These are phyloP conservation scores for Nineta flava DNA, from an alignment of 2,888 invertebrate species.

Conservation along the genomic window DNA sequence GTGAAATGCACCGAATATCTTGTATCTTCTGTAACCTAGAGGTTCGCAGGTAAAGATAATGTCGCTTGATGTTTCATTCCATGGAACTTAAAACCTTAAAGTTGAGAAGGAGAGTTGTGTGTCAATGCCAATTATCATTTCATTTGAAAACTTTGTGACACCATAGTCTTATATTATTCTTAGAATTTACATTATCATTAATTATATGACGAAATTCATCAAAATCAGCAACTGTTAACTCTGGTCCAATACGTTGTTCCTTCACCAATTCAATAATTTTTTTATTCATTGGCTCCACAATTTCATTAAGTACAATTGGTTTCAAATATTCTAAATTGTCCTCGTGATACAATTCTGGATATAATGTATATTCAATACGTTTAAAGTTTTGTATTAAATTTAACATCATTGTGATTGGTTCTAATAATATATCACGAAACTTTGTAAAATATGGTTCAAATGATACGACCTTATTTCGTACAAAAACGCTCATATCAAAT, in stretches of 20 bases:
- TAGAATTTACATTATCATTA: constrained; percentile 41
- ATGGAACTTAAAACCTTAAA: neutral
- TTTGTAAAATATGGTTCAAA: constrained; percentile 64
- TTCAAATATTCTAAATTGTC: constrained; percentile 18
- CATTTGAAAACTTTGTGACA: neutral
- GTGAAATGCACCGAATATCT: too few relatives aligned
- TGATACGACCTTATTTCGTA: constrained; percentile 42
- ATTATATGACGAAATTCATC: constrained; percentile 63
- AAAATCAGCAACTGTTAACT: constrained; percentile 58
- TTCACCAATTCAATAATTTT: constrained; percentile 46
- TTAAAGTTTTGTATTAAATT: constrained; percentile 56
- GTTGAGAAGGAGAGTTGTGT: too few relatives aligned
- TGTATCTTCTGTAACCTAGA: too few relatives aligned
- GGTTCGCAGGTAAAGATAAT: too few relatives aligned
- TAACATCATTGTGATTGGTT: constrained; percentile 58
- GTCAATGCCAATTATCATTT: too few relatives aligned
- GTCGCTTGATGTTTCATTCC: too few relatives aligned
- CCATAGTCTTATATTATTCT: neutral
- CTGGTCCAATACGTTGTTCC: constrained; percentile 58
- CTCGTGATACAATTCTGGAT: constrained; percentile 39
- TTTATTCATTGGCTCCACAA: constrained; percentile 44
- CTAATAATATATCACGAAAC: constrained; percentile 51
- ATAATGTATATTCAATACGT: constrained; percentile 63
- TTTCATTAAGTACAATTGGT: constrained; percentile 61
- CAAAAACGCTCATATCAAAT: constrained; percentile 32